phyloP scores from a whole-genome alignment of 2,113 vertebrate species.

The Festucalex cinctus region DNA sequence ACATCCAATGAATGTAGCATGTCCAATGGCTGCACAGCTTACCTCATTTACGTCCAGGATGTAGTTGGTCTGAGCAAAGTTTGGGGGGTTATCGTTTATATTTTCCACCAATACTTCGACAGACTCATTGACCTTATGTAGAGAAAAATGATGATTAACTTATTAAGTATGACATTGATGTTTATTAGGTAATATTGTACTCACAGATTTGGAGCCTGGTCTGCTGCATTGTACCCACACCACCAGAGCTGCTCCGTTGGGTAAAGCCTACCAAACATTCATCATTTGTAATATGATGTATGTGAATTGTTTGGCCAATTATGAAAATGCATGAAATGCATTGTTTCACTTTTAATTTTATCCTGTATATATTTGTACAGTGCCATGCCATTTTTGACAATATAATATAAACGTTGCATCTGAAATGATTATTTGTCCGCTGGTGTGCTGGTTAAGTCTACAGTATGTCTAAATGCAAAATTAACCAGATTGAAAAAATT shows the following conservation, averaged over 20 bases:
- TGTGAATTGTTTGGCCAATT: too few species aligned
- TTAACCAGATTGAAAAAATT: neutral
- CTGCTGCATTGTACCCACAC: constrained; percentile 68
- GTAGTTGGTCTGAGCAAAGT: constrained; percentile 65
- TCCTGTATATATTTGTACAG: too few species aligned
- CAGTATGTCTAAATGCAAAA: neutral
- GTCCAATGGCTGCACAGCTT: constrained; percentile 2
- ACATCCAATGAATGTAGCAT: neutral
- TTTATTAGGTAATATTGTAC: constrained; percentile 25
- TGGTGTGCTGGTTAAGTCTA: too few species aligned
- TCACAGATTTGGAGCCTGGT: constrained; percentile 64
- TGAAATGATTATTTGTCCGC: too few species aligned
- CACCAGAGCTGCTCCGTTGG: constrained; percentile 41
- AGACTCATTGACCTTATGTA: constrained; percentile 57
- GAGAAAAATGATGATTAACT: neutral
- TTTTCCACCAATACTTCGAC: constrained; percentile 65
- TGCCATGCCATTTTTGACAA: too few species aligned
- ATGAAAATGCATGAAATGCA: too few species aligned
- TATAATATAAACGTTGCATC: too few species aligned
- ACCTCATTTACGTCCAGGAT: constrained; percentile 72
- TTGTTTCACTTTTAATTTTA: too few species aligned
- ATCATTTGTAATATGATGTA: neutral
- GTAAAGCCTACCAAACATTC: neutral
- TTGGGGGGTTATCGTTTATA: constrained; percentile 74
- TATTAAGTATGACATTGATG: neutral